Evolutionary conservation across 1,140 invertebrate genomes (phyloP), one percentile per base, ranked within the genome.

Genomic region (Carposina sasakii): DNA sequence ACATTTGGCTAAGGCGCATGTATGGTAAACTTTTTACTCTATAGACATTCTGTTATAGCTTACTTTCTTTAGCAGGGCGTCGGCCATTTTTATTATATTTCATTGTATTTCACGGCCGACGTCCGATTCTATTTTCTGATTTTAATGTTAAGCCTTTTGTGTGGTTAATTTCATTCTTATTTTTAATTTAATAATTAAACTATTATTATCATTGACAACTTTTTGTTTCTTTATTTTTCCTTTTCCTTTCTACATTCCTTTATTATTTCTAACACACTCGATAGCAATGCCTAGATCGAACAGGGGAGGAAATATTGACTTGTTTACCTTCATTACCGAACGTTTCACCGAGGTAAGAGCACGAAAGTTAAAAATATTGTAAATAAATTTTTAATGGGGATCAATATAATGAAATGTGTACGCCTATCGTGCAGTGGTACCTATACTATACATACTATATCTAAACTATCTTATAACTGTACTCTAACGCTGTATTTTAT

Each of bases 121-220:
- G 64, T 73, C 63, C n/a, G 30, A 49, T 28, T 67, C 60, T 68
- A 67, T 66, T 76, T 72, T 76, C 67, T 76, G 76, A 76, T 71
- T 76, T 74, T 79, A 79, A 72, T 54, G 39, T 76, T 83, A 83
- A 79, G 76, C 64, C 73, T 77, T 77, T 70, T 77, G 77, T 83
- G 79, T 81, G 76, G 62, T 83, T 81, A 81, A 74, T 83, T 83
- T 83, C 77, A 74, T 72, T 71, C 74, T 78, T 79, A 81, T 83
- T 79, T 76, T 83, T 81, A 78, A 70, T 81, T 83, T 81, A 72
- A 69, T 83, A 76, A 83, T 83, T 83, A 83, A 83, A 83, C 66
- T 77, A 77, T 78, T 79, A 79, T 83, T 73, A 73, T 77, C 70
- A 83, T 78, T 75, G 57, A 74, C 70, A 69, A 59, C 56, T 70